phyloP scores from a whole-genome alignment of 2,113 vertebrate genomes.

The Colius striatus region DNA sequence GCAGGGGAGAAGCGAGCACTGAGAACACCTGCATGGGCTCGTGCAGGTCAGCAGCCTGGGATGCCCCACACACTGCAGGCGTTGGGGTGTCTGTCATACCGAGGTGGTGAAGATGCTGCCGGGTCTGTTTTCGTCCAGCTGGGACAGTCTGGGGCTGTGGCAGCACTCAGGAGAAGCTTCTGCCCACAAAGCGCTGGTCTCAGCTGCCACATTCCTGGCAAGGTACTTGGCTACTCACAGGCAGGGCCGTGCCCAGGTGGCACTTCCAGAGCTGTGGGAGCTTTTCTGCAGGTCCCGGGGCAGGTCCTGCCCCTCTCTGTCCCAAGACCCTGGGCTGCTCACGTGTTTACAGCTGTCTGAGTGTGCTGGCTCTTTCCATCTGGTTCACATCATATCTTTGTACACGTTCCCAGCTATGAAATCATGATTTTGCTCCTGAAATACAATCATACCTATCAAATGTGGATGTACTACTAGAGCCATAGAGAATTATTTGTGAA shows the following conservation, averaged over 20 bases:
- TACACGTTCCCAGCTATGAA: not conserved
- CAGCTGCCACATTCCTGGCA: not conserved
- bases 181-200: not conserved
- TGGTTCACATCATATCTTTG: not conserved
- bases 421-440: not conserved
- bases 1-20: not conserved
- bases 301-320: too few relatives aligned
- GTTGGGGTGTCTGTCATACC: fast-evolving
- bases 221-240: not conserved
- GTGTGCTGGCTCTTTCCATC: not conserved
- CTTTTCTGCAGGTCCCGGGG: not conserved
- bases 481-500: too few relatives aligned
- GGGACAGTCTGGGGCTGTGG: not conserved
- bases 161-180: not conserved
- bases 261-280: too few relatives aligned
- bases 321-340: not conserved
- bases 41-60: not conserved
- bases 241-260: not conserved
- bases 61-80: not conserved
- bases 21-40: not conserved
- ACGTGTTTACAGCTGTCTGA: not conserved
- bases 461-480: too few relatives aligned
- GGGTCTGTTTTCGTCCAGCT: too few relatives aligned
- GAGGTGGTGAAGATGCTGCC: not conserved
- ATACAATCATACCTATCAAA: too few relatives aligned